These are phyloP conservation scores for Hydrotaea diabolus DNA, from an alignment of 2,888 invertebrate genomes.

Conservation along the genomic window DNA sequence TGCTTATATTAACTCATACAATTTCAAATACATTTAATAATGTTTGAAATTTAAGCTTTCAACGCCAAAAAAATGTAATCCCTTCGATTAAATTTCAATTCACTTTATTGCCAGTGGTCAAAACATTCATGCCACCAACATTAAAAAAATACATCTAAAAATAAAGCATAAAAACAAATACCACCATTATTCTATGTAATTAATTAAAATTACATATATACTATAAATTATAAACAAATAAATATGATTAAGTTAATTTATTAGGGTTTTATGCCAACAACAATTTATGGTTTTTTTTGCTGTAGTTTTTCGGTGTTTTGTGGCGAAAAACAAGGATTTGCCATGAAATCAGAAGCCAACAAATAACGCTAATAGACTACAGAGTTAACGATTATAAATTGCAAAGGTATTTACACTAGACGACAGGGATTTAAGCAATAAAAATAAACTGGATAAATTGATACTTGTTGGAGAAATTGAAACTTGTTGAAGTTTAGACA, in stretches of 20 bases:
- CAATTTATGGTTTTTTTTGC: not conserved
- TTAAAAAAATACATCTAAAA: not conserved
- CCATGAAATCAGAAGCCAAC: not conserved
- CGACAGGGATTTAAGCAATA: not conserved
- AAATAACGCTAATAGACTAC: not conserved
- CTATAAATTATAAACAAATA: slow-evolving; percentile 26
- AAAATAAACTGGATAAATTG: not conserved
- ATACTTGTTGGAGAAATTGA: no score
- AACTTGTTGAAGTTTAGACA: no score
- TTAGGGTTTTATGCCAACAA: slow-evolving; percentile 12
- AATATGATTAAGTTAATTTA: slow-evolving; percentile 34
- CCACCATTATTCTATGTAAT: not conserved
- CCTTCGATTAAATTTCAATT: no score
- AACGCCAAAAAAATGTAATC: no score
- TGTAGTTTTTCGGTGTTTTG: not conserved
- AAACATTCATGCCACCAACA: no score
- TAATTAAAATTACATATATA: slow-evolving; percentile 31
- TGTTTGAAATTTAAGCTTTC: no score
- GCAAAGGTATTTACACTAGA: not conserved
- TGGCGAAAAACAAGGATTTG: not conserved
- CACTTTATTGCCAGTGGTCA: no score
- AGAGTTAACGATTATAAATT: not conserved
- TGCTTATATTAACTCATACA: no score
- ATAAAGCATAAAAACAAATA: not conserved
- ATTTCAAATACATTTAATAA: no score